These are phyloP conservation scores for Acipenser ruthenus DNA, from an alignment of 2,797 vertebrate genomes.

Conservation along the genomic window DNA sequence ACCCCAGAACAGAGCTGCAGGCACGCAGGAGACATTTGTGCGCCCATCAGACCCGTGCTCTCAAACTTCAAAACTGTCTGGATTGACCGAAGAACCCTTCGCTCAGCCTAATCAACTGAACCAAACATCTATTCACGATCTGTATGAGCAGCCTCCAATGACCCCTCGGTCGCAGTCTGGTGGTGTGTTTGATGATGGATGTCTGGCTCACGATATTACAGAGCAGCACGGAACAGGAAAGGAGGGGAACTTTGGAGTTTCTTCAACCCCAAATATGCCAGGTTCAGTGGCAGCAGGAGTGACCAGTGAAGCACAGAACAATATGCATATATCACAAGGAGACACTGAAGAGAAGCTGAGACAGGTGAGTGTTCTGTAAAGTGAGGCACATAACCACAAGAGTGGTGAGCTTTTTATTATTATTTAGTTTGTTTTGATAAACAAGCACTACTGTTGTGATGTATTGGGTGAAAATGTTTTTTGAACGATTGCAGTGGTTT, in stretches of 20 bases:
- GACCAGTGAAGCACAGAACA: slow-evolving; percentile 54
- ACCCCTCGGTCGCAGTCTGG: slow-evolving; percentile 65
- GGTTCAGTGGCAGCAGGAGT: slow-evolving; percentile 31
- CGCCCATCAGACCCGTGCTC: slow-evolving; percentile 62
- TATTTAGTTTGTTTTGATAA: too few species aligned
- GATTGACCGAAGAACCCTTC: slow-evolving; percentile 55
- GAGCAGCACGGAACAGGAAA: slow-evolving; percentile 63
- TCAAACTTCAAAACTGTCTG: slow-evolving; percentile 67
- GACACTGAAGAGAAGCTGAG: slow-evolving; percentile 83
- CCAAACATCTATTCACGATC: slow-evolving; percentile 70
- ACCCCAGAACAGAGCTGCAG: slow-evolving; percentile 54
- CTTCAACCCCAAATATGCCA: slow-evolving; percentile 33
- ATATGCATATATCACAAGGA: slow-evolving; percentile 57
- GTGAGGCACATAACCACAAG: too few species aligned
- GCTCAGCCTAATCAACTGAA: slow-evolving; percentile 46
- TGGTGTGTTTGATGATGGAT: slow-evolving; percentile 42
- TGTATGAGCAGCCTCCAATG: slow-evolving; percentile 76
- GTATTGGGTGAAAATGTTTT: not conserved
- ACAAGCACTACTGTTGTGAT: too few species aligned
- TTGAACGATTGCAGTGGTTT: not conserved
- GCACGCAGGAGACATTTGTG: slow-evolving; percentile 65
- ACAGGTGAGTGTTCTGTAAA: slow-evolving; percentile 66
- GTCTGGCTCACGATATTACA: slow-evolving; percentile 56
- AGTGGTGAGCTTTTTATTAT: too few species aligned
- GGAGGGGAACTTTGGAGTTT: slow-evolving; percentile 45